phyloP scores from a whole-genome alignment of 2,113 vertebrate genomes.

The Ceratotherium simum region DNA sequence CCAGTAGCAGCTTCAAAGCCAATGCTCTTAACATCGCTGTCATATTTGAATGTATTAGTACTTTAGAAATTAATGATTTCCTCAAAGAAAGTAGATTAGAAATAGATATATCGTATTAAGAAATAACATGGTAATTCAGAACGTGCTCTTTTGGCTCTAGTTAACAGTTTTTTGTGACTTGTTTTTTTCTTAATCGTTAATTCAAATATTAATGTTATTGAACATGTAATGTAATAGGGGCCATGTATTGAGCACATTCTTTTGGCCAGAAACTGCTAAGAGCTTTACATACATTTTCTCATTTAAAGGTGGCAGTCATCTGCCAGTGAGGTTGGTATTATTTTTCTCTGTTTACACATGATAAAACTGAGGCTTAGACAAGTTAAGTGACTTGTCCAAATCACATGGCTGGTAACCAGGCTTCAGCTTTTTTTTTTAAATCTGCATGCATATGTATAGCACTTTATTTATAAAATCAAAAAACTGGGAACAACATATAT shows the following conservation, averaged over 20 bases:
- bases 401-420: background rate
- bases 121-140: slow-evolving; percentile 6
- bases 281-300: background rate
- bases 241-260: background rate
- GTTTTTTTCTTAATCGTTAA: background rate
- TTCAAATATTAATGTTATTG: background rate
- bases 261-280: slow-evolving; percentile 26
- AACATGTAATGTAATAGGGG: background rate
- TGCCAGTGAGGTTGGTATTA: background rate
- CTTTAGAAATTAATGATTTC: background rate
- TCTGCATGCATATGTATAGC: background rate
- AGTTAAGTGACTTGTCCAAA: background rate
- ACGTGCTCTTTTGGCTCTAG: background rate
- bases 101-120: background rate
- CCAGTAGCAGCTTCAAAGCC: background rate
- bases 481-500: background rate
- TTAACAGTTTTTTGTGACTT: background rate
- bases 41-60: background rate
- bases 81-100: background rate
- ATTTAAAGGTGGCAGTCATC: background rate
- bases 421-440: background rate
- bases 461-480: slow-evolving; percentile 10
- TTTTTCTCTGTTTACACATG: background rate
- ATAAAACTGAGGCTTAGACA: background rate
- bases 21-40: background rate